These are phyloP conservation scores for Dasysyrphus albostriatus DNA, from an alignment of 2,888 invertebrate species.

Conservation along the genomic window DNA sequence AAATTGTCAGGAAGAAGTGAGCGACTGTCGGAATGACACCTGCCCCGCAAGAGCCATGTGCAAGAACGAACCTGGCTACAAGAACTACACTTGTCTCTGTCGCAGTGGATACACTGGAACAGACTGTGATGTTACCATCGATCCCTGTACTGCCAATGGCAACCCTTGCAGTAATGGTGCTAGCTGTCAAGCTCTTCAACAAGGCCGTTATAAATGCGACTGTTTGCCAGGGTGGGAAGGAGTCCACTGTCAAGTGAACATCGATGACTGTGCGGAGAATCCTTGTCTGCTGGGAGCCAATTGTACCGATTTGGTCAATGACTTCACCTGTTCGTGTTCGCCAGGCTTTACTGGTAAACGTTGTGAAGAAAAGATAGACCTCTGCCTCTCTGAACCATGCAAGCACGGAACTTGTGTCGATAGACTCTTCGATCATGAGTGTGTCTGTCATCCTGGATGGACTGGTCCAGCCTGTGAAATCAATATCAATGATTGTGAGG, in stretches of 20 bases:
- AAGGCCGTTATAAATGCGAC: constrained; percentile 96
- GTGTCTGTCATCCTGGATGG: constrained; percentile 97
- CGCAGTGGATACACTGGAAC: constrained; percentile 97
- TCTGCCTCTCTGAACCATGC: constrained; percentile 95
- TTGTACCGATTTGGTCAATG: constrained; percentile 97
- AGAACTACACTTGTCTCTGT: constrained; percentile 96
- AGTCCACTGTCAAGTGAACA: constrained; percentile 95
- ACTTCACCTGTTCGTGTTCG: constrained; percentile 97
- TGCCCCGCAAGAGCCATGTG: constrained; percentile 99
- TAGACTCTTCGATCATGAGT: constrained; percentile 92
- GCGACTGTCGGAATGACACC: constrained; percentile 94
- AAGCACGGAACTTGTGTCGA: constrained; percentile 97
- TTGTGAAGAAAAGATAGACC: constrained; percentile 97
- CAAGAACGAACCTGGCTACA: constrained; percentile 95
- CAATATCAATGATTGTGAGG: constrained; percentile 95
- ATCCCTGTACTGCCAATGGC: constrained; percentile 94
- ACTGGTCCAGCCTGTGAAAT: constrained; percentile 93
- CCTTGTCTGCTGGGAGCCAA: constrained; percentile 95
- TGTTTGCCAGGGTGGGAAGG: constrained; percentile 99
- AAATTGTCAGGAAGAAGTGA: constrained; percentile 96
- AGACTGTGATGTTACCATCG: constrained; percentile 95
- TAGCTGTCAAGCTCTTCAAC: constrained; percentile 94
- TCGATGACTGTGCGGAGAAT: constrained; percentile 95
- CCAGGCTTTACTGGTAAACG: constrained; percentile 97
- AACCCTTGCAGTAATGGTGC: constrained; percentile 97